Evolutionary conservation across 1,140 invertebrate species (phyloP).

Genomic region (Cydia fagiglandana): DNA sequence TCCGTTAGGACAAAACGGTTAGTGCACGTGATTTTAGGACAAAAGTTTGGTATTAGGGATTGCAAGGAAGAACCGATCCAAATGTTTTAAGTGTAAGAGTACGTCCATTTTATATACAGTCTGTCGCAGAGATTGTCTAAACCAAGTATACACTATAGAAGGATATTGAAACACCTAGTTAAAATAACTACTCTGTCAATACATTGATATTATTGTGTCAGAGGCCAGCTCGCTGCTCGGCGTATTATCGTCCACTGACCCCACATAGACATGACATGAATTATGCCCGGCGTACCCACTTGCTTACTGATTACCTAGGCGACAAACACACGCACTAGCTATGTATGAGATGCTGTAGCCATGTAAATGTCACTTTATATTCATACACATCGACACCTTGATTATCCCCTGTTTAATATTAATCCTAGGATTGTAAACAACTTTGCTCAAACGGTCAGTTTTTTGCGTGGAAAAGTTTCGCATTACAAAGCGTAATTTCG

Average conservation of each 20-base stretch:
- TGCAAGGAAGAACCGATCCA: too few relatives aligned
- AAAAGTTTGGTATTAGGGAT: too few relatives aligned
- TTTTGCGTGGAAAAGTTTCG: slow-evolving; percentile 44
- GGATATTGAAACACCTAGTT: background rate
- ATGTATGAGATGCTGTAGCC: slow-evolving; percentile 57
- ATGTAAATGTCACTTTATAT: slow-evolving; percentile 66
- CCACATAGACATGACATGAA: slow-evolving; percentile 27
- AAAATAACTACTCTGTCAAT: slow-evolving; percentile 19
- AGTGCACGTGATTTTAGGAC: too few relatives aligned
- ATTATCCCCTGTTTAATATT: slow-evolving; percentile 70
- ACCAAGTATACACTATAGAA: too few relatives aligned
- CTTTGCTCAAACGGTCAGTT: slow-evolving; percentile 49
- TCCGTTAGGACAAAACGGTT: too few relatives aligned
- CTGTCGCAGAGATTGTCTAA: too few relatives aligned
- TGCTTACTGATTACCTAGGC: slow-evolving; percentile 7
- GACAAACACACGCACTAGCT: slow-evolving; percentile 10
- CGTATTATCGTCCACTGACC: slow-evolving; percentile 39
- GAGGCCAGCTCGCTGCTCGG: background rate
- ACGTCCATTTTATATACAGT: too few relatives aligned
- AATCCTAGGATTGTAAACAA: slow-evolving; percentile 50
- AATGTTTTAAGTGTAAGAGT: too few relatives aligned
- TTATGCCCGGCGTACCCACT: background rate
- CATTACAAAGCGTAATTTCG: slow-evolving; percentile 41
- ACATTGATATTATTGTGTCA: slow-evolving; percentile 19
- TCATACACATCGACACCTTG: slow-evolving; percentile 62